phyloP scores from a whole-genome alignment of 2,888 invertebrate species.

The Phaonia tiefii region DNA sequence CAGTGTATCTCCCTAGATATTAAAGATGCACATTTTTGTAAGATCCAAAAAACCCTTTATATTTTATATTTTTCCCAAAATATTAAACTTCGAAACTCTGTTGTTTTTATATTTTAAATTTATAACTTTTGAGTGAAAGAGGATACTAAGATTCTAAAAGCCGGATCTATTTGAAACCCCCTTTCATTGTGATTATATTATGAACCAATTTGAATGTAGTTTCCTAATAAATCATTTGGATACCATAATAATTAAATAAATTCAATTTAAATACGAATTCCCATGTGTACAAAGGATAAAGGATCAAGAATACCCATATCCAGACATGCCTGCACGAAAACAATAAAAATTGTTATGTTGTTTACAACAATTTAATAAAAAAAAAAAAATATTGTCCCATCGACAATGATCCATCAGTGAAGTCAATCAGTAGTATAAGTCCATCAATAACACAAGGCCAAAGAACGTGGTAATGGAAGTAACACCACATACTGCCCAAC shows the following conservation, averaged over 20 bases:
- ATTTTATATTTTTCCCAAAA: no score
- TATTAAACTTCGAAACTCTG: no score
- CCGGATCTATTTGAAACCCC: no score
- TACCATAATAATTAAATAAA: conserved; percentile 11
- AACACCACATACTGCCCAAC: conserved; percentile 25
- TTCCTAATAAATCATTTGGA: conserved; percentile 19
- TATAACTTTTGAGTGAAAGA: no score
- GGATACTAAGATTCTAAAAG: no score
- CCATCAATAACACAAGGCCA: conserved; percentile 5
- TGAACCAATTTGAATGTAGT: neutral
- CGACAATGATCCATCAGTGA: conserved; percentile 23
- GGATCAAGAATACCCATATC: neutral
- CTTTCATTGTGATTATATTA: no score
- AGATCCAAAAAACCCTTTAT: no score
- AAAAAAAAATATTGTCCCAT: conserved; percentile 19
- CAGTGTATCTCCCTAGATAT: no score
- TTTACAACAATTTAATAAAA: conserved; percentile 39
- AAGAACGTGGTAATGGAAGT: conserved; percentile 32
- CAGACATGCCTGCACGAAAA: conserved; percentile 20
- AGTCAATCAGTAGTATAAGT: conserved; percentile 6
- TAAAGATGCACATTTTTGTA: no score
- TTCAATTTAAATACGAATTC: no score
- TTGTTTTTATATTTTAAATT: no score
- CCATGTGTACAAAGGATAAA: no score
- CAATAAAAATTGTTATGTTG: conserved; percentile 37